A percentile compares a stretch with the other conserved stretches of the same genome.
Conservation (phyloP, 2,113 vertebrate species). For the Trichomycterus rosablanca region DNA sequence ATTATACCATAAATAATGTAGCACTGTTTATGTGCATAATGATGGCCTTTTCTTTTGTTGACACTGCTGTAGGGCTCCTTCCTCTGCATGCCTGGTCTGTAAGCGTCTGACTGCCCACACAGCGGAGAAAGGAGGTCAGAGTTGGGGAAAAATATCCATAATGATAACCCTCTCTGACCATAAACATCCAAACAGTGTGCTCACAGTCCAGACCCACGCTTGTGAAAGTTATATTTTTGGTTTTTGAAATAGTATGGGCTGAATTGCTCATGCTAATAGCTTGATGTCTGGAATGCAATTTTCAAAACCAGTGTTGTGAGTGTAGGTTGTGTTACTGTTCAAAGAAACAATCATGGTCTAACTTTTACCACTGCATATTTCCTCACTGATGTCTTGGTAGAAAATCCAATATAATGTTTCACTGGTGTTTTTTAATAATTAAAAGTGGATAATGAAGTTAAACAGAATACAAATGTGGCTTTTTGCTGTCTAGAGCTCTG, state of each 20-base stretch:
- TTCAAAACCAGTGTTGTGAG: neutral
- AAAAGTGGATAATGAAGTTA: too few species aligned
- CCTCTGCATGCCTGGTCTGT: neutral
- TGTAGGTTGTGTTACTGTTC: neutral
- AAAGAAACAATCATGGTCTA: neutral
- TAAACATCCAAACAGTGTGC: constrained; percentile 8
- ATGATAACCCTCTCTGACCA: constrained; percentile 17
- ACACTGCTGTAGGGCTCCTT: constrained; percentile 19
- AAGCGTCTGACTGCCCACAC: constrained; percentile 32
- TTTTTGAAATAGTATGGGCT: neutral
- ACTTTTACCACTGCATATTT: too few species aligned
- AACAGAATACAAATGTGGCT: too few species aligned
- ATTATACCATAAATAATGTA: constrained; percentile 37
- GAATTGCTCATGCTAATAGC: constrained; percentile 15
- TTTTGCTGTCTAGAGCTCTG: too few species aligned
- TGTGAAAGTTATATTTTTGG: neutral
- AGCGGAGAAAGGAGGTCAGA: neutral
- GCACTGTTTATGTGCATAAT: constrained; percentile 30
- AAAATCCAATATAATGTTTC: too few species aligned
- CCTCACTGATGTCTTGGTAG: too few species aligned
- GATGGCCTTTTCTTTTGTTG: constrained; percentile 17
- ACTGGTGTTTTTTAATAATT: too few species aligned
- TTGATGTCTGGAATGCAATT: constrained; percentile 13
- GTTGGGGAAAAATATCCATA: constrained; percentile 2
- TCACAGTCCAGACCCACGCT: neutral